Evolutionary conservation across 2,113 vertebrate genomes (phyloP).

Genomic region (Naja naja): DNA sequence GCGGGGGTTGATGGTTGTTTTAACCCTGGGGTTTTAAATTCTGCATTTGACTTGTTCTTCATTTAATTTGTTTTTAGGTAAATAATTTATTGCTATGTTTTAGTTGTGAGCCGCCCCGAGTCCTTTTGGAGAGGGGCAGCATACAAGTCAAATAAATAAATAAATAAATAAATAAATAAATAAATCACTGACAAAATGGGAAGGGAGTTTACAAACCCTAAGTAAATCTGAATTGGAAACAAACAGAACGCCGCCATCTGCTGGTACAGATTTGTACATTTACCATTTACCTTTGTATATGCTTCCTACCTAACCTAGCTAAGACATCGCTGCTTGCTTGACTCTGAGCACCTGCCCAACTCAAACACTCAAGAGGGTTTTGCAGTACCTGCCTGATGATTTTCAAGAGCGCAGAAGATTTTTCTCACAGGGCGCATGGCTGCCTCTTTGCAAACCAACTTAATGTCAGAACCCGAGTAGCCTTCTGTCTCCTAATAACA

Average conservation of each 20-base stretch:
- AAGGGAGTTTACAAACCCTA: neutral
- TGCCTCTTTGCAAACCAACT: slow-evolving; percentile 91
- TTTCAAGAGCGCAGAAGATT: slow-evolving; percentile 87
- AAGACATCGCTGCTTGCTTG: no score
- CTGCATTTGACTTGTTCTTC: no score
- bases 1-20: no score
- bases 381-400: slow-evolving; percentile 75
- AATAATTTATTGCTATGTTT: no score
- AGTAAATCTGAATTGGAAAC: neutral
- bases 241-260: slow-evolving; percentile 63
- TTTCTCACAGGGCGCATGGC: slow-evolving; percentile 95
- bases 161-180: no score
- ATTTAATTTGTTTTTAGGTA: no score
- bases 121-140: no score
- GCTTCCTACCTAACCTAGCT: neutral
- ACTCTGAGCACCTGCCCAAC: neutral
- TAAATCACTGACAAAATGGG: neutral
- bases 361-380: neutral
- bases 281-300: no score
- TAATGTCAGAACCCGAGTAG: slow-evolving; percentile 94
- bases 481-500: slow-evolving; percentile 80
- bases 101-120: no score
- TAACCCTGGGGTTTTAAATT: no score
- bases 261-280: slow-evolving; percentile 39
- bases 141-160: no score